Evolutionary conservation across 2,888 invertebrate genomes (phyloP), one percentile per base, ranked within the genome.

Genomic region (Apodemia mormo): DNA sequence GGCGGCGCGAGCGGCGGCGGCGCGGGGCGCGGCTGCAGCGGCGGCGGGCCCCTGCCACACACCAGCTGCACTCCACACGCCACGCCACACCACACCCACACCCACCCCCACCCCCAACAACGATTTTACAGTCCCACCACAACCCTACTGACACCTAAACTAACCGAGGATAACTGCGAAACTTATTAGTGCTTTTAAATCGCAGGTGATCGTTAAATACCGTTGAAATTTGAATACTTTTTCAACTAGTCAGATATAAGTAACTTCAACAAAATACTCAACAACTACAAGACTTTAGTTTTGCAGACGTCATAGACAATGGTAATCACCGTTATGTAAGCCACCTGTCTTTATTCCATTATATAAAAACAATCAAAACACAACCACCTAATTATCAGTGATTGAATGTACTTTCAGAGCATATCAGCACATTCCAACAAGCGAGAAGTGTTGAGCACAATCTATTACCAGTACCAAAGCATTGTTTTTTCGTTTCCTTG

Each of bases 41-140:
- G 76, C 75, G 78, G 75, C 73, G 76, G 79, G 80, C 75, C 84
- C 82, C 82, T 84, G 83, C 84, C 86, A 85, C 83, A 80, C 85
- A 75, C 76, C 77, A 77, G 73, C 76, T 77, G 78, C 80, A 75
- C 84, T 83, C 82, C 82, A 80, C 84, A 78, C 84, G 72, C 75
- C 71, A 1, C 75, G 73, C 75, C 74, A 70, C 75, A 72, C 75
- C 77, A 76, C 76, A 67, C 61, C 69, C 70, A 10, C 56, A 29
- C 56, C 22, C 30, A 30, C 58, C 30, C 58, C 58, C 58, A 30
- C 29, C 30, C 29, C 30, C 58, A 29, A 12, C 58, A 10, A 58
- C 58, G 58, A 58, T 58, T 58, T 58, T 58, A 33, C 58, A 58
- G 12, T 58, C 56, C 56, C 56, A 22, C 58, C 58, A 58, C 58